A percentile compares a stretch with the other conserved stretches of the same genome.
These are phyloP conservation scores for Stenolophus ochropezus DNA, from an alignment of 2,888 invertebrate species.

Conservation along the genomic window DNA sequence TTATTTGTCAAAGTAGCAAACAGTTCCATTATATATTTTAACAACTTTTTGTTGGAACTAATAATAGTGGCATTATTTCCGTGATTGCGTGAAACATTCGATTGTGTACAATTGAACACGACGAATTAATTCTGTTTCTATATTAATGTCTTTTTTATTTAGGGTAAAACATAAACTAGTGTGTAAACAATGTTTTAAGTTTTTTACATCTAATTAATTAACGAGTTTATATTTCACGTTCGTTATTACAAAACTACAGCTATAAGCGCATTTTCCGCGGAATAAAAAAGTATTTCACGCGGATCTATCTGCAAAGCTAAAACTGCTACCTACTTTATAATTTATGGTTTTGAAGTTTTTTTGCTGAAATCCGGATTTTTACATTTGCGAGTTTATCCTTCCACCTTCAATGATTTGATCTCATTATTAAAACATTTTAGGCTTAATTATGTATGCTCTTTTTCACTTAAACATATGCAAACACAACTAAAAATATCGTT, in stretches of 20 bases:
- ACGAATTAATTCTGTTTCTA: neutral
- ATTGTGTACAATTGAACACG: neutral
- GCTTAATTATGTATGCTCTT: neutral
- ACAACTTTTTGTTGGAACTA: neutral
- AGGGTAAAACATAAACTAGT: neutral
- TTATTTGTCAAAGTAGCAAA: neutral
- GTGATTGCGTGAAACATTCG: neutral
- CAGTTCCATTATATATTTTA: neutral
- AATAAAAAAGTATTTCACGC: conserved; percentile 12
- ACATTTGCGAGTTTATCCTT: neutral
- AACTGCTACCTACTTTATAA: conserved; percentile 15
- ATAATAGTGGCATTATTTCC: neutral
- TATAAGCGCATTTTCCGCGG: conserved; percentile 1
- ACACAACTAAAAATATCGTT: neutral
- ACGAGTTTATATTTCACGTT: neutral
- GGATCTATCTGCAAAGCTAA: conserved; percentile 20
- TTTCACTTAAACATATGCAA: neutral
- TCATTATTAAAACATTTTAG: neutral
- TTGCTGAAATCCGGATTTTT: conserved; percentile 11
- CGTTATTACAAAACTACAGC: conserved; percentile 2
- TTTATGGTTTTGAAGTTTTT: conserved; percentile 34
- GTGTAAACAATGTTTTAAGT: neutral
- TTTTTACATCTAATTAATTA: conserved; percentile 10
- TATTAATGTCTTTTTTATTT: neutral
- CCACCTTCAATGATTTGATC: neutral